phyloP scores from a whole-genome alignment of 2,113 vertebrate species.

The Ictidomys tridecemlineatus region DNA sequence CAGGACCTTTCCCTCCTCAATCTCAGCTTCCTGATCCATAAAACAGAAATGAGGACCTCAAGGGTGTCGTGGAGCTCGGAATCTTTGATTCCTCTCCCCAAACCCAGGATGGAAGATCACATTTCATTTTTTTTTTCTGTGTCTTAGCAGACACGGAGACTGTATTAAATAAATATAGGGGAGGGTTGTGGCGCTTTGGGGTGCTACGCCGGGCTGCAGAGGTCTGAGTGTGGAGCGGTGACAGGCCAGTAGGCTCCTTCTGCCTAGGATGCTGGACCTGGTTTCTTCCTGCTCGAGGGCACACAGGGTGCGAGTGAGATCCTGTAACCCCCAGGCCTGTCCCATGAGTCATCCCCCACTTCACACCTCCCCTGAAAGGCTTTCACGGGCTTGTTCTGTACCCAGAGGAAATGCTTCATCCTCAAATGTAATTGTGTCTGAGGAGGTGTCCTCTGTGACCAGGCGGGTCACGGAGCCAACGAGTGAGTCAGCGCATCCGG shows the following conservation, averaged over 20 bases:
- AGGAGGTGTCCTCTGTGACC: constrained; percentile 78
- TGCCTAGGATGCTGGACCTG: neutral
- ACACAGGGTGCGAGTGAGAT: neutral
- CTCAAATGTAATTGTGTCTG: constrained; percentile 82
- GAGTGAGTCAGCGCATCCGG: constrained; percentile 79
- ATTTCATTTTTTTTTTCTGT: neutral
- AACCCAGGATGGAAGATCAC: neutral
- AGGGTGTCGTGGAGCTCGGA: rapidly evolving
- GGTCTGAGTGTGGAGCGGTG: too few relatives aligned
- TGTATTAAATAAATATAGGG: neutral
- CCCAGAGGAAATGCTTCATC: constrained; percentile 79
- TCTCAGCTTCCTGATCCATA: neutral
- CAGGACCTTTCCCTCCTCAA: neutral
- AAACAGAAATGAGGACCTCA: neutral
- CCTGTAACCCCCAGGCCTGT: neutral
- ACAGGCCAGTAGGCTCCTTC: neutral
- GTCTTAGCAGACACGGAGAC: neutral
- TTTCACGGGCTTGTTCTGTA: constrained; percentile 34
- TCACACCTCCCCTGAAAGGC: neutral
- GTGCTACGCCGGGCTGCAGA: neutral
- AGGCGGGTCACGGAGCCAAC: constrained; percentile 71
- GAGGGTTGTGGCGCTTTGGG: rapidly evolving
- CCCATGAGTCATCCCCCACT: constrained; percentile 46
- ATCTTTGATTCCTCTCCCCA: neutral
- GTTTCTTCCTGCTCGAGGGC: neutral